Evolutionary conservation across 2,797 vertebrate genomes (phyloP).

Genomic region (Sebastes vulpes): DNA sequence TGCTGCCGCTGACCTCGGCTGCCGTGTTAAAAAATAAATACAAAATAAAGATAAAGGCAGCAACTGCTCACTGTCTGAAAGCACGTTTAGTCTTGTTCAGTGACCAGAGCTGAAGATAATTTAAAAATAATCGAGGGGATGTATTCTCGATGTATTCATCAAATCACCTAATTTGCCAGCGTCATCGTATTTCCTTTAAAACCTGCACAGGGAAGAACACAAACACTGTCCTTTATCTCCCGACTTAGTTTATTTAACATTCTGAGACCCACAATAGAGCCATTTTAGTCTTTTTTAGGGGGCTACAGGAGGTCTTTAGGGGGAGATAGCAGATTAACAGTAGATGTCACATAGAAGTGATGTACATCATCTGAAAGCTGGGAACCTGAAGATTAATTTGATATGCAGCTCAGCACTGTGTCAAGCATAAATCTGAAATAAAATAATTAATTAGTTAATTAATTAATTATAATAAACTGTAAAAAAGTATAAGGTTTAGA

Average conservation of each 20-base stretch:
- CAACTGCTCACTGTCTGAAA: not conserved
- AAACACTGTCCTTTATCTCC: not conserved
- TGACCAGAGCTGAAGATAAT: not conserved
- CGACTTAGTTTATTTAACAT: not conserved
- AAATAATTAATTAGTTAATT: too few relatives aligned
- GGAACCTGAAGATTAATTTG: too few relatives aligned
- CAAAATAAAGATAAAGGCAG: not conserved
- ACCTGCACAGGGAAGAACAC: not conserved
- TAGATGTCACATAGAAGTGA: too few relatives aligned
- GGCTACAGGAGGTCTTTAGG: too few relatives aligned
- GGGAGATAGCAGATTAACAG: too few relatives aligned
- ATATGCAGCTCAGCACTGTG: too few relatives aligned
- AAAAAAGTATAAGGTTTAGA: too few relatives aligned
- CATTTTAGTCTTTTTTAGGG: too few relatives aligned
- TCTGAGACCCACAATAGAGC: not conserved
- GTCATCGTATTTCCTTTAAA: not conserved
- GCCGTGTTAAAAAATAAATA: not conserved
- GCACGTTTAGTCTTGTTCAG: not conserved
- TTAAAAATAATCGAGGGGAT: not conserved
- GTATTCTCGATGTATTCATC: not conserved
- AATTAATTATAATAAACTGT: too few relatives aligned
- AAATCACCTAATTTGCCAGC: not conserved
- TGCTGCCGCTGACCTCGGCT: not conserved
- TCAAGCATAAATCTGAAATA: too few relatives aligned
- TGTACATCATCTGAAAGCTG: too few relatives aligned